phyloP scores from a whole-genome alignment of 2,888 invertebrate species.

The Melikaiella ostensackeni region DNA sequence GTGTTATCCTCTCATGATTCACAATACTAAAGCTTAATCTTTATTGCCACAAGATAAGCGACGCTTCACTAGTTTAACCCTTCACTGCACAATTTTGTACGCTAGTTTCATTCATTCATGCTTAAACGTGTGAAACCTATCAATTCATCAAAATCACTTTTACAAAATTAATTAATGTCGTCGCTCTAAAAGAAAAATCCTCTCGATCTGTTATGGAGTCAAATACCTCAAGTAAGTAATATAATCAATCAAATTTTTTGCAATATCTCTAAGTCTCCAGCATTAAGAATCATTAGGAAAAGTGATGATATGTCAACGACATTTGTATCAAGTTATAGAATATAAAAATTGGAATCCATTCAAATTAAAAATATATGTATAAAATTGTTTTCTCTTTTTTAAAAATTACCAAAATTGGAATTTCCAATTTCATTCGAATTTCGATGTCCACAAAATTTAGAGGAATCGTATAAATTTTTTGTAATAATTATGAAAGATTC shows the following conservation, averaged over 20 bases:
- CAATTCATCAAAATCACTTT: not conserved
- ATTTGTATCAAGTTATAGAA: no score
- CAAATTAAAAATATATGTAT: no score
- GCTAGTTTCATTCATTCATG: slow-evolving; percentile 1
- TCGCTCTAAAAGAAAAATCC: not conserved
- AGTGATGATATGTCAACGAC: no score
- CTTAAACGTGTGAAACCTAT: not conserved
- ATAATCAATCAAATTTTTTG: not conserved
- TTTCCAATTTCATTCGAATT: no score
- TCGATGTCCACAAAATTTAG: no score
- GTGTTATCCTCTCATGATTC: slow-evolving; percentile 22
- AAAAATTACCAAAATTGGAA: no score
- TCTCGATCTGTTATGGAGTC: not conserved
- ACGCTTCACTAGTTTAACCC: slow-evolving; percentile 27
- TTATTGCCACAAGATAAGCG: slow-evolving; percentile 27
- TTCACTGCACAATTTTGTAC: slow-evolving; percentile 10
- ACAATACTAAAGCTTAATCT: slow-evolving; percentile 22
- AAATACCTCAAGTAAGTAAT: slow-evolving; percentile 5
- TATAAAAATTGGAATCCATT: no score
- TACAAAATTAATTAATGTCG: not conserved
- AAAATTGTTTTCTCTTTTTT: no score
- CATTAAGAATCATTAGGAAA: not conserved
- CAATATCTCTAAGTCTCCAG: not conserved
- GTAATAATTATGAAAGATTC: no score
- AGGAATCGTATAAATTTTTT: no score